These are phyloP conservation scores for Teleiodes luculella DNA, from an alignment of 2,888 invertebrate species.

Conservation along the genomic window DNA sequence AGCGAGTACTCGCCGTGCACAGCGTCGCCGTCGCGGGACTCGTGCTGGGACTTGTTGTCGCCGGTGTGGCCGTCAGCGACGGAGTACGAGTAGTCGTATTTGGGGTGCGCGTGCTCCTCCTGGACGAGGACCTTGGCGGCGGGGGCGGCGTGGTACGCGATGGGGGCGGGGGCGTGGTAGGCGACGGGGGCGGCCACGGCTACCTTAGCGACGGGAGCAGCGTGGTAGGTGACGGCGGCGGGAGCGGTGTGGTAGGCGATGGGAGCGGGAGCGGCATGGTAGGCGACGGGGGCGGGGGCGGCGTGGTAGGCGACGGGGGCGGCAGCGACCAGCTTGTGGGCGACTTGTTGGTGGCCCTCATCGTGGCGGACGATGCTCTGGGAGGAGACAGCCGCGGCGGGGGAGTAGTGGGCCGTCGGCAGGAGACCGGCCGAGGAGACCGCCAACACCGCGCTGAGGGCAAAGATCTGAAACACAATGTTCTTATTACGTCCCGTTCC, in stretches of 20 bases:
- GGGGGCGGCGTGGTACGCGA: slow-evolving; percentile 27
- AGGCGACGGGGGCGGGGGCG: slow-evolving; percentile 23
- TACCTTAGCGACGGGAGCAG: no score
- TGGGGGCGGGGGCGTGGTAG: slow-evolving; percentile 26
- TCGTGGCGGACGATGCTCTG: slow-evolving; percentile 57
- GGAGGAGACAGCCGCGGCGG: slow-evolving; percentile 57
- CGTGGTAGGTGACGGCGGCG: slow-evolving; percentile 26
- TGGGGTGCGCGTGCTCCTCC: slow-evolving; percentile 66
- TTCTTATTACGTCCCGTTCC: neutral
- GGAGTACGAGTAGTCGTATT: slow-evolving; percentile 77
- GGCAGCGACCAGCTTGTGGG: slow-evolving; percentile 23
- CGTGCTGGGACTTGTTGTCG: slow-evolving; percentile 73
- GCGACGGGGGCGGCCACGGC: slow-evolving; percentile 35
- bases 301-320: slow-evolving; percentile 31
- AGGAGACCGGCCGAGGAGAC: slow-evolving; percentile 60
- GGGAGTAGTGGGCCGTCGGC: slow-evolving; percentile 53
- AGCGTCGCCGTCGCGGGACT: slow-evolving; percentile 53
- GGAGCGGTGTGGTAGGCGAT: slow-evolving; percentile 37
- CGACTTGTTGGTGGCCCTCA: slow-evolving; percentile 28
- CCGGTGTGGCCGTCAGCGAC: slow-evolving; percentile 78
- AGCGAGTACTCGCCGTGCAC: slow-evolving; percentile 69
- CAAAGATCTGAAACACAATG: slow-evolving; percentile 44
- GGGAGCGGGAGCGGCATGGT: slow-evolving; percentile 30
- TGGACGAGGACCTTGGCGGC: slow-evolving; percentile 37
- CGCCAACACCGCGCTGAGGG: slow-evolving; percentile 58